A percentile compares a stretch with the other conserved stretches of the same genome.
phyloP scores from a whole-genome alignment of 37 sponge, comb jelly and placozoan species.

The Aphrocallistes beatrix region DNA sequence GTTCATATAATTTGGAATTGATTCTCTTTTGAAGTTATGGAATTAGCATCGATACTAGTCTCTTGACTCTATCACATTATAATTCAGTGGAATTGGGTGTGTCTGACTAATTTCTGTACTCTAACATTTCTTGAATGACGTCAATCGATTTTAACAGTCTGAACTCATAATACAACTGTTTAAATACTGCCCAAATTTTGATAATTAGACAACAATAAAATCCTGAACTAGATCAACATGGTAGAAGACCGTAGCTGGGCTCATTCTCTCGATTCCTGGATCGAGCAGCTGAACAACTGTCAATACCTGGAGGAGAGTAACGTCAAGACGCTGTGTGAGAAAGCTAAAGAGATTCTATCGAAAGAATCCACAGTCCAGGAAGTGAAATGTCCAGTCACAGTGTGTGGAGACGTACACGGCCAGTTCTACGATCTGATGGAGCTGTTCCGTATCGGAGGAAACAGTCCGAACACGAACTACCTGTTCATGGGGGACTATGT shows the following conservation, averaged over 20 bases:
- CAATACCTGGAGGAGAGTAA: conserved; percentile 84
- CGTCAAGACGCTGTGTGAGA: conserved; percentile 78
- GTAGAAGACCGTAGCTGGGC: conserved; percentile 30
- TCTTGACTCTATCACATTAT: too few relatives aligned
- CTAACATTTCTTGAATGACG: conserved; percentile 51
- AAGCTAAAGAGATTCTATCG: conserved; percentile 80
- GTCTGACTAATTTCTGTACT: background rate
- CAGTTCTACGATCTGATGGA: conserved; percentile 98
- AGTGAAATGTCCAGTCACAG: conserved; percentile 92
- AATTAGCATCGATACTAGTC: too few relatives aligned
- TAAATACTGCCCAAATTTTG: too few relatives aligned
- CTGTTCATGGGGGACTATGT: conserved; percentile 99
- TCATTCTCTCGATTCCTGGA: conserved; percentile 83
- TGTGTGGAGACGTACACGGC: conserved; percentile 98
- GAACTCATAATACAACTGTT: conserved; percentile 38
- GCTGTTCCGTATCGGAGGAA: conserved; percentile 91
- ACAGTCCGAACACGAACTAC: conserved; percentile 90
- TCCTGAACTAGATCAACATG: too few relatives aligned
- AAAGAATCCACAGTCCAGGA: conserved; percentile 93
- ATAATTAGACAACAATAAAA: too few relatives aligned
- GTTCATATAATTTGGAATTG: too few relatives aligned
- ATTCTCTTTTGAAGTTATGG: too few relatives aligned
- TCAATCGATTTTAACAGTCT: conserved; percentile 43
- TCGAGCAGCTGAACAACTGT: conserved; percentile 71
- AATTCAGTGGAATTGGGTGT: too few relatives aligned